These are phyloP conservation scores for Papilio xuthus DNA, from an alignment of 1,140 invertebrate genomes.

Conservation along the genomic window DNA sequence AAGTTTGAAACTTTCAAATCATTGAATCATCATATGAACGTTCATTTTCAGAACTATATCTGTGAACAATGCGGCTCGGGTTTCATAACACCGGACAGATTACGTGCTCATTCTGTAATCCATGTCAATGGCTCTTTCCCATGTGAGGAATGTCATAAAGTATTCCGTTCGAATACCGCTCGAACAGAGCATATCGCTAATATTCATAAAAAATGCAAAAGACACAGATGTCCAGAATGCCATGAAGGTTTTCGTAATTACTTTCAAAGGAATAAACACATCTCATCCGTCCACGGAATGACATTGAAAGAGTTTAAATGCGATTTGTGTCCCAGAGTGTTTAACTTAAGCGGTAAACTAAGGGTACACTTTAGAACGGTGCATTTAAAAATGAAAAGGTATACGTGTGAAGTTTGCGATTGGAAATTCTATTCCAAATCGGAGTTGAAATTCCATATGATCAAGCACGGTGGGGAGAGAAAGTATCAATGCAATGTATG, in stretches of 20 bases:
- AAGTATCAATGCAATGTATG: slow-evolving; percentile 84
- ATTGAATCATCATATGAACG: slow-evolving; percentile 75
- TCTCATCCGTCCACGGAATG: slow-evolving; percentile 63
- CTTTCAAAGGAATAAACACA: slow-evolving; percentile 74
- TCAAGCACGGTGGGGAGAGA: slow-evolving; percentile 85
- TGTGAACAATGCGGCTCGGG: slow-evolving; percentile 91
- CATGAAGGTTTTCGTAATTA: slow-evolving; percentile 71
- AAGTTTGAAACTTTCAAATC: slow-evolving; percentile 73
- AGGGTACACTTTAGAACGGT: slow-evolving; percentile 65
- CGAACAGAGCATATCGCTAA: slow-evolving; percentile 70
- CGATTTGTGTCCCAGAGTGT: slow-evolving; percentile 66
- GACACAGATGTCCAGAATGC: slow-evolving; percentile 71
- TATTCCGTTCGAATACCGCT: slow-evolving; percentile 67
- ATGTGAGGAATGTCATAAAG: slow-evolving; percentile 78
- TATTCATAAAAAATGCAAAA: slow-evolving; percentile 68
- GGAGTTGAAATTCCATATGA: slow-evolving; percentile 84
- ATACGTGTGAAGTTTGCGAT: slow-evolving; percentile 83
- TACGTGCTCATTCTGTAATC: slow-evolving; percentile 70
- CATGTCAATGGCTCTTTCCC: slow-evolving; percentile 73
- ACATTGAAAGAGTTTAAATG: slow-evolving; percentile 76
- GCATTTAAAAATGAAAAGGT: slow-evolving; percentile 78
- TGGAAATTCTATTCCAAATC: slow-evolving; percentile 84
- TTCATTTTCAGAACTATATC: slow-evolving; percentile 83
- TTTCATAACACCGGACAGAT: slow-evolving; percentile 78
- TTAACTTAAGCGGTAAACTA: slow-evolving; percentile 70